Percentiles rank a stretch among this genome's conserved stretches.
Conservation (phyloP, 2,113 vertebrate species). For the Brachirus orientalis region DNA sequence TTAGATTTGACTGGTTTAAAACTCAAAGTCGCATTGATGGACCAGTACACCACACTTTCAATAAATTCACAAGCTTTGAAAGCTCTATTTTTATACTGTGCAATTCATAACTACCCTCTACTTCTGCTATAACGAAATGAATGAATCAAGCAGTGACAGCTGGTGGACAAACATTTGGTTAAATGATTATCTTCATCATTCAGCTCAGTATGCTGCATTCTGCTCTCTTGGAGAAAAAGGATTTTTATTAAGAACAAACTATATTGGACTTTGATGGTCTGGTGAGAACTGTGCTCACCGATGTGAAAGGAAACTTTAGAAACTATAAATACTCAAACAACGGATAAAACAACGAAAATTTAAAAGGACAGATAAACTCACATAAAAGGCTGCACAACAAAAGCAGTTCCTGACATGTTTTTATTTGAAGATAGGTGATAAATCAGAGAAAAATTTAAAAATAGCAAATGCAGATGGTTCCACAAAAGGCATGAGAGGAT, state of each 20-base stretch:
- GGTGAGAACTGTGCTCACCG: slow-evolving; percentile 14
- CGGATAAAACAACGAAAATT: slow-evolving; percentile 24
- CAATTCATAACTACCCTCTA: slow-evolving; percentile 28
- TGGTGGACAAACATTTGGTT: slow-evolving; percentile 53
- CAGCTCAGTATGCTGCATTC: slow-evolving; percentile 28
- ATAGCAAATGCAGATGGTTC: slow-evolving; percentile 9
- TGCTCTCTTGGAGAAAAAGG: slow-evolving; percentile 16
- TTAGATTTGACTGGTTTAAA: slow-evolving; percentile 14
- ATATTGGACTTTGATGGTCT: slow-evolving; percentile 47
- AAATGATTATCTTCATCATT: slow-evolving; percentile 48
- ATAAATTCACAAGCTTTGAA: slow-evolving; percentile 37
- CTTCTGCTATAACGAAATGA: slow-evolving; percentile 26
- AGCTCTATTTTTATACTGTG: slow-evolving; percentile 40
- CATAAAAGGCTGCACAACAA: slow-evolving; percentile 8
- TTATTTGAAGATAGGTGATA: neutral
- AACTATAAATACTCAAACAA: slow-evolving; percentile 34
- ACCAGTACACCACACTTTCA: slow-evolving; percentile 12
- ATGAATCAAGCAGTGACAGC: slow-evolving; percentile 55
- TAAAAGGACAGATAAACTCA: slow-evolving; percentile 24
- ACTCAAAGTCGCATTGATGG: slow-evolving; percentile 24
- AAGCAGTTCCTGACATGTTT: neutral
- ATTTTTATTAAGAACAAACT: slow-evolving; percentile 37
- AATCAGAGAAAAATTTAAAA: slow-evolving; percentile 12
- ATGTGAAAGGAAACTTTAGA: slow-evolving; percentile 41
- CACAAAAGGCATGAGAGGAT: neutral